Evolutionary conservation across 2,113 vertebrate species (phyloP).

Genomic region (Spea bombifrons): DNA sequence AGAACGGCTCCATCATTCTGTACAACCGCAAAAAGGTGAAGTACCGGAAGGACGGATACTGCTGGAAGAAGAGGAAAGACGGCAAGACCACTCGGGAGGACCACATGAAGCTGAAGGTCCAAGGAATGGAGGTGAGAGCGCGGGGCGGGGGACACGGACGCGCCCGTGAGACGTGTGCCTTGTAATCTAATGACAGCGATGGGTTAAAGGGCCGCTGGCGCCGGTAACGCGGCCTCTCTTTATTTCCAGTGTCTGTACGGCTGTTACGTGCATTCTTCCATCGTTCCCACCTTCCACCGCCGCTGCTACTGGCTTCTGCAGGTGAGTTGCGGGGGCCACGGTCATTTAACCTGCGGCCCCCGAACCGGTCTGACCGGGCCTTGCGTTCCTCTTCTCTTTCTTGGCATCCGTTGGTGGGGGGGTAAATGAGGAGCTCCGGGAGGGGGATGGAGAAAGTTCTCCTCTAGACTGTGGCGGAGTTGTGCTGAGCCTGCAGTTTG

Average conservation of each 20-base stretch:
- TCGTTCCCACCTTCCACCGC: constrained; percentile 89
- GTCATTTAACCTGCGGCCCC: too few species aligned
- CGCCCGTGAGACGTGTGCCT: background rate
- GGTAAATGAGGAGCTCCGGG: too few species aligned
- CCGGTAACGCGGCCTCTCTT: background rate
- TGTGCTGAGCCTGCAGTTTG: background rate
- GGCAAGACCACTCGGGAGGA: constrained; percentile 87
- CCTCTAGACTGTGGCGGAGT: too few species aligned
- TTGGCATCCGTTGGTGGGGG: too few species aligned
- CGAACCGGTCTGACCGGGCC: too few species aligned
- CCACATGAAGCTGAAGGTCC: constrained; percentile 91
- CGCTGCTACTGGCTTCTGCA: constrained; percentile 87
- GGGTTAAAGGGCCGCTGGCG: background rate
- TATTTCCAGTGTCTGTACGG: constrained; percentile 84
- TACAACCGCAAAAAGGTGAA: constrained; percentile 92
- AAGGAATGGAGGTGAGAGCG: constrained; percentile 81
- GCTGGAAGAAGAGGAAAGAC: constrained; percentile 91
- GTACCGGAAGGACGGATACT: constrained; percentile 86
- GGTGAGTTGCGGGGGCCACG: constrained; percentile 52
- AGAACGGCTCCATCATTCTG: constrained; percentile 84
- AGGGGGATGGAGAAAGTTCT: too few species aligned
- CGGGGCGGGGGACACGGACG: background rate
- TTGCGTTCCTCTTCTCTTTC: too few species aligned
- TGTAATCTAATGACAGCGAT: background rate
- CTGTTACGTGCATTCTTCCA: constrained; percentile 89